Base-by-base conservation (phyloP, 1,140 invertebrate species). In the Procambarus virginalis region DNA sequence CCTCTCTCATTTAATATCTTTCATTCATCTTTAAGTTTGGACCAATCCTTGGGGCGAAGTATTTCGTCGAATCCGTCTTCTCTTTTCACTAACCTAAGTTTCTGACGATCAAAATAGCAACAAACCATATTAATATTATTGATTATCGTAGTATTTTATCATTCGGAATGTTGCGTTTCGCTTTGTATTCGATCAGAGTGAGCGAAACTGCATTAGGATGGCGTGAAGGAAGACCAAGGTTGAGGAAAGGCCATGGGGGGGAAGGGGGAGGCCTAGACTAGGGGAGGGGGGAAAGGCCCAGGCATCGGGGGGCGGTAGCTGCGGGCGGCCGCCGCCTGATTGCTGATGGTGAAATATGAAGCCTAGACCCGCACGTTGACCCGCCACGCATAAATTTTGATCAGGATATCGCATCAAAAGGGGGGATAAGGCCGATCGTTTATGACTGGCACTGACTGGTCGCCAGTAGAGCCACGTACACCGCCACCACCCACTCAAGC, bases 271-370 rank as follows among this genome's bases (percentile, higher is more conserved):
- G 34, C 34, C 34, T 34, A 34, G 34, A 34, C 34, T 34, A 34
- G 34, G 34, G 34, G 34, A 34, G 34, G 34, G 34, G 34, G 34
- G 34, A 34, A 34, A 34, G 34, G 34, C 34, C 34, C 34, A 34
- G 34, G 34, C 34, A 34, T 34, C 34, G 34, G 34, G 34, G 34
- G 34, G 34, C 34, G 34, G 86, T 60, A 51, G 46, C 48, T 17
- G 55, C 78, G 46, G 86, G 86, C 60, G 79, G 79, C 46, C 86
- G 77, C n/a, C 68, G 55, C 68, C 86, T 89, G 86, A 89, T 89
- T 89, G 86, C 86, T 89, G 86, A 89, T 89, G 86, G 80, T 89
- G 86, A 89, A 76, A 89, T 82, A 89, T 89, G 86, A 82, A 82
- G 68, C n/a, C 12, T 80, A 60, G 86, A 73, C 70, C 80, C 51